Conservation (phyloP, 2,797 vertebrate species). For the Tarsius wallacei region DNA sequence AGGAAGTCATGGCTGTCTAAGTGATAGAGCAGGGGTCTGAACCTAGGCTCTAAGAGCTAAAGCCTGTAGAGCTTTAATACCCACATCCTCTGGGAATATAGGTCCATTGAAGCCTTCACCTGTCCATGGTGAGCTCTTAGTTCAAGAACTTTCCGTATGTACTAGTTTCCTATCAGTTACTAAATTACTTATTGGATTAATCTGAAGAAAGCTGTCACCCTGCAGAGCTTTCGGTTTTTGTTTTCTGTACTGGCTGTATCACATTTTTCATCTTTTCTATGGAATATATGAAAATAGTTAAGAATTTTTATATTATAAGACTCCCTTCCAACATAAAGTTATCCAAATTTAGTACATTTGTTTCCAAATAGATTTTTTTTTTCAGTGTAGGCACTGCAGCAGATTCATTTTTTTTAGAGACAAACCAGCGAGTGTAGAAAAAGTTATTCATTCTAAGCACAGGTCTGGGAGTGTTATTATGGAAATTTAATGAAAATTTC, state of each 20-base stretch:
- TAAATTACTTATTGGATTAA: background rate
- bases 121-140: background rate
- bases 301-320: constrained; percentile 12
- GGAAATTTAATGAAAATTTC: constrained; percentile 26
- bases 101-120: background rate
- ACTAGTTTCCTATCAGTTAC: background rate
- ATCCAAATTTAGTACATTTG: constrained; percentile 41
- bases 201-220: background rate
- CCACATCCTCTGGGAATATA: background rate
- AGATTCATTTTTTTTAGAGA: constrained; percentile 58
- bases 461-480: constrained; percentile 23
- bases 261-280: constrained; percentile 45
- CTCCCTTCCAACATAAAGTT: background rate
- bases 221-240: background rate
- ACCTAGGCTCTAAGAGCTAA: background rate
- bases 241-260: background rate
- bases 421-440: background rate
- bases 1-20: background rate
- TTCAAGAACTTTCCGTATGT: background rate
- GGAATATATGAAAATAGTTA: background rate
- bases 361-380: constrained; percentile 38
- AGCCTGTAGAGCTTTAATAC: background rate
- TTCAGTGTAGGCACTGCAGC: background rate
- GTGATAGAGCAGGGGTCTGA: background rate
- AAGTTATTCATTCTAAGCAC: background rate